These are phyloP conservation scores for Guaruba guarouba DNA, from an alignment of 2,113 vertebrate species.

Conservation along the genomic window DNA sequence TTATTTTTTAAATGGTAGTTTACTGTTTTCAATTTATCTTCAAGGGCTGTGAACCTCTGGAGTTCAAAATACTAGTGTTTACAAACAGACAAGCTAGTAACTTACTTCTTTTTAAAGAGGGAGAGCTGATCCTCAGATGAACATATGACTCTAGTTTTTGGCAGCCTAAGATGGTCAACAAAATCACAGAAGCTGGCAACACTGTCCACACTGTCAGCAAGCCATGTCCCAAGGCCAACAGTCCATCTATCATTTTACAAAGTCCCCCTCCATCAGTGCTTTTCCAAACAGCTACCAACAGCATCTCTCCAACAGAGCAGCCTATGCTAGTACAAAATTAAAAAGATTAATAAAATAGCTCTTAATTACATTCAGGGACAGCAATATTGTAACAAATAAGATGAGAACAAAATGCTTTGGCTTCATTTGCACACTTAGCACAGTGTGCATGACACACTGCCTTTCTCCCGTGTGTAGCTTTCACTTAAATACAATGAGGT, in stretches of 20 bases:
- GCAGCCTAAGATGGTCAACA: not conserved
- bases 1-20: not conserved
- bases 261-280: not conserved
- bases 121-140: not conserved
- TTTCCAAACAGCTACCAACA: not conserved
- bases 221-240: not conserved
- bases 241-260: not conserved
- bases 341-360: not conserved
- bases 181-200: not conserved
- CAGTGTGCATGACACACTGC: not conserved
- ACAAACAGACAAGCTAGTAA: not conserved
- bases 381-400: not conserved
- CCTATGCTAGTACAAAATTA: not conserved
- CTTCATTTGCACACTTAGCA: not conserved
- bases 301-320: not conserved
- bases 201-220: not conserved
- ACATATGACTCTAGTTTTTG: not conserved
- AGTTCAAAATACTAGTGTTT: conserved; percentile 12
- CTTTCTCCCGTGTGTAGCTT: not conserved
- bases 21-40: not conserved
- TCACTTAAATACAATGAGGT: not conserved
- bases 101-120: not conserved
- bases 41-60: not conserved
- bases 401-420: not conserved
- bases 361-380: not conserved